Conservation (phyloP, 2,888 invertebrate genomes). For the Cryptus armator region DNA sequence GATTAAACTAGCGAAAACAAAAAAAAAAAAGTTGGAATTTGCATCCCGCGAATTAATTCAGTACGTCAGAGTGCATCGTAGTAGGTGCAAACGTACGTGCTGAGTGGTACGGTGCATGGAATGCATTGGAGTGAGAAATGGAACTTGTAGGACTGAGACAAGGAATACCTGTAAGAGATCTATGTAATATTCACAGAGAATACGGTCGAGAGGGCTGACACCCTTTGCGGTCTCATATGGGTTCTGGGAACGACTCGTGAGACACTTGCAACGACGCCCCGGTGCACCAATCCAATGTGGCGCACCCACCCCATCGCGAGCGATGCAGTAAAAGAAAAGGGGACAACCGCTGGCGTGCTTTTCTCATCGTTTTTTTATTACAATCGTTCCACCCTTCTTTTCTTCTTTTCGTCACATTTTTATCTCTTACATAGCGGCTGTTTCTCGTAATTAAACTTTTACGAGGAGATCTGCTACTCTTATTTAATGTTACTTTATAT, state of each 20-base stretch:
- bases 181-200: slow-evolving; percentile 40
- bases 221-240: slow-evolving; percentile 20
- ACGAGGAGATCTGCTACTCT: background rate
- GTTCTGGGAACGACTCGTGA: slow-evolving; percentile 25
- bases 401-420: slow-evolving; percentile 1
- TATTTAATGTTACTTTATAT: background rate
- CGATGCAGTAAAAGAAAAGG: slow-evolving; percentile 31
- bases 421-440: background rate
- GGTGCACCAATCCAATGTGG: slow-evolving; percentile 12
- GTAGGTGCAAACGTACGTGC: background rate
- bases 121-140: background rate
- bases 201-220: slow-evolving; percentile 29
- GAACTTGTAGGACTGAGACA: background rate
- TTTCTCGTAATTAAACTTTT: background rate
- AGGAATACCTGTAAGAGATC: slow-evolving; percentile 18
- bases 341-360: slow-evolving; percentile 13
- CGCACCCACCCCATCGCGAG: background rate
- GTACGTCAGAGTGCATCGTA: background rate
- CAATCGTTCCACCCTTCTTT: background rate
- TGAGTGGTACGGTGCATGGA: background rate
- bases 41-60: background rate
- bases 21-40: background rate
- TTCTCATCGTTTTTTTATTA: slow-evolving; percentile 34
- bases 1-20: background rate
- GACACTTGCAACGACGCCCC: slow-evolving; percentile 12